Evolutionary conservation across 1,140 invertebrate species (phyloP).

Genomic region (Aethina tumida): DNA sequence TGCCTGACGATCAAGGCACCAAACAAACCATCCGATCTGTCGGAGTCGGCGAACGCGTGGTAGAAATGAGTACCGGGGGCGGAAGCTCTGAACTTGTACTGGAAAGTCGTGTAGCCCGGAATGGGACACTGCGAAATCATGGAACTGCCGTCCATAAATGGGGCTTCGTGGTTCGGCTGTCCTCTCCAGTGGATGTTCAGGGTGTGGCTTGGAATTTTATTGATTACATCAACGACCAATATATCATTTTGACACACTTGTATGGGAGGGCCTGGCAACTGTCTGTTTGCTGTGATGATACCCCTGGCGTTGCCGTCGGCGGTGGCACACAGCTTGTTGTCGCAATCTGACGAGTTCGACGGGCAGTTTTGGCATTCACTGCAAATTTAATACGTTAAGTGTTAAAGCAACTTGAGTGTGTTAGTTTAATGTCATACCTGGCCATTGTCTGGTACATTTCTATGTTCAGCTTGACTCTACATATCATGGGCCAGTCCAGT

Average conservation of each 20-base stretch:
- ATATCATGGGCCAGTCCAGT: constrained; percentile 70
- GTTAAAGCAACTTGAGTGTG: constrained; percentile 5
- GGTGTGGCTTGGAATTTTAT: constrained; percentile 60
- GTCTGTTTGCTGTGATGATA: constrained; percentile 68
- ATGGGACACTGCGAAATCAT: constrained; percentile 80
- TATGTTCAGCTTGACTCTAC: constrained; percentile 57
- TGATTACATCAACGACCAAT: constrained; percentile 72
- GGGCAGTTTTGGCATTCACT: constrained; percentile 55
- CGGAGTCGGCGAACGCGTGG: constrained; percentile 63
- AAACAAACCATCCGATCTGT: constrained; percentile 65
- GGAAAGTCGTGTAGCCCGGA: constrained; percentile 67
- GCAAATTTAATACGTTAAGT: constrained; percentile 7
- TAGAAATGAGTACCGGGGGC: constrained; percentile 64
- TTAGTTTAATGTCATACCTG: too few relatives aligned
- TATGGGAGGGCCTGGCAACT: constrained; percentile 72
- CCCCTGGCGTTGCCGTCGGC: constrained; percentile 59
- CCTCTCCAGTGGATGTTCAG: constrained; percentile 77
- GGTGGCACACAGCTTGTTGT: constrained; percentile 51
- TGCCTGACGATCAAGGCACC: constrained; percentile 72
- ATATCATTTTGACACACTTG: constrained; percentile 83
- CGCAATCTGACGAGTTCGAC: constrained; percentile 48
- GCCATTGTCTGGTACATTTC: constrained; percentile 57
- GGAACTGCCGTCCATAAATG: constrained; percentile 78
- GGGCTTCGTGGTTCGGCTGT: constrained; percentile 63
- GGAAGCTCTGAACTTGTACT: constrained; percentile 67